A percentile compares a stretch with the other conserved stretches of the same genome.
phyloP scores from a whole-genome alignment of 2,113 vertebrate genomes.

The Gambusia affinis region DNA sequence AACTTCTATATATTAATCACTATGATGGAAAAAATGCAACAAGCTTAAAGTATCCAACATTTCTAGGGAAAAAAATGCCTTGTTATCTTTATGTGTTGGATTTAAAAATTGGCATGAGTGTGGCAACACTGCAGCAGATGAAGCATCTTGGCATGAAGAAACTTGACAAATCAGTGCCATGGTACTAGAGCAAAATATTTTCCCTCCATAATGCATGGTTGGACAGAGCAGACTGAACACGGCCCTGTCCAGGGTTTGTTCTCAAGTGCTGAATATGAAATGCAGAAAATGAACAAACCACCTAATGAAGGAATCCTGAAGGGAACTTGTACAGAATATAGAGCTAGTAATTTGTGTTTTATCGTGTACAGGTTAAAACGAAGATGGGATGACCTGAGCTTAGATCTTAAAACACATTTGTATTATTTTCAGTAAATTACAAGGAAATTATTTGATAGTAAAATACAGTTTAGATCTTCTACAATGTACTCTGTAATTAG shows the following conservation, averaged over 20 bases:
- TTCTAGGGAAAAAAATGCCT: constrained; percentile 8
- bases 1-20: neutral
- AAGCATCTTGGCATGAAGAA: constrained; percentile 44
- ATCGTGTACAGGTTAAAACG: constrained; percentile 73
- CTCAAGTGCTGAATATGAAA: constrained; percentile 65
- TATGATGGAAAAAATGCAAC: constrained; percentile 9
- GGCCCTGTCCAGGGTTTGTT: constrained; percentile 14
- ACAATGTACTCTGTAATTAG: constrained; percentile 32
- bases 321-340: constrained; percentile 79
- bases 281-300: constrained; percentile 62
- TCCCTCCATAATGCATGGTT: constrained; percentile 6
- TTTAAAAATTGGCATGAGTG: constrained; percentile 8
- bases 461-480: constrained; percentile 23
- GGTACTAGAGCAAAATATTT: constrained; percentile 3
- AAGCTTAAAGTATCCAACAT: constrained; percentile 19
- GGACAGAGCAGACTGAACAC: constrained; percentile 3
- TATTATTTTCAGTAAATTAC: constrained; percentile 36
- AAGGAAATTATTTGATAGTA: constrained; percentile 28
- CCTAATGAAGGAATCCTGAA: constrained; percentile 81
- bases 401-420: constrained; percentile 35
- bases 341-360: constrained; percentile 73
- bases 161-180: constrained; percentile 19
- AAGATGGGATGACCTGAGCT: constrained; percentile 56
- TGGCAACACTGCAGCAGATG: constrained; percentile 13
- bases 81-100: constrained; percentile 2